Percentiles rank a stretch among this genome's conserved stretches.
These are phyloP conservation scores for Hipposideros larvatus DNA, from an alignment of 2,797 vertebrate species.

Conservation along the genomic window DNA sequence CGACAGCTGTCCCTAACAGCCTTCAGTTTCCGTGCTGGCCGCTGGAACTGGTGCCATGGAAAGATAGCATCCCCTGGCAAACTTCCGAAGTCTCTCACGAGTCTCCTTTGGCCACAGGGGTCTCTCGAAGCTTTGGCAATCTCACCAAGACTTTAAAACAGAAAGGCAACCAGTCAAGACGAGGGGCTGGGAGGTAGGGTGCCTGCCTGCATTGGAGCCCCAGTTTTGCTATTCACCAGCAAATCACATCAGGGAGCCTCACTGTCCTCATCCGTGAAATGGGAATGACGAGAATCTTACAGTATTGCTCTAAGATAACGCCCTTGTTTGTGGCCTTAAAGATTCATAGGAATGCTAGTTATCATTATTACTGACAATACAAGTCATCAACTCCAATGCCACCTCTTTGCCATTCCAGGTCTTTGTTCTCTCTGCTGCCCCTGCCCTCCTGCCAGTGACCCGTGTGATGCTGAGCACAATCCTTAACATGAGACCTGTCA, in stretches of 20 bases:
- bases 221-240: neutral
- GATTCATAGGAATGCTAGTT: neutral
- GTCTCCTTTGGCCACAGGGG: neutral
- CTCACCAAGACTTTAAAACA: neutral
- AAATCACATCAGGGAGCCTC: neutral
- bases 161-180: neutral
- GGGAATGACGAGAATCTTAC: too few relatives aligned
- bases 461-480: neutral
- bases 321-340: neutral
- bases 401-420: neutral
- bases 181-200: neutral
- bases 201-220: too few relatives aligned
- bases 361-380: too few relatives aligned
- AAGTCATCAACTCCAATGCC: neutral
- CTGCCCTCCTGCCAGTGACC: neutral
- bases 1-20: too few relatives aligned
- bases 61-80: neutral
- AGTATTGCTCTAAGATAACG: neutral
- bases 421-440: neutral
- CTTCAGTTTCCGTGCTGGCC: neutral
- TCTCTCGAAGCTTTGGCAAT: neutral
- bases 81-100: neutral
- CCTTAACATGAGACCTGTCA: fast-evolving
- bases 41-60: too few relatives aligned
- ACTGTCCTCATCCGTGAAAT: neutral